Base-by-base conservation (phyloP, 2,113 vertebrate genomes). In the Eptesicus fuscus region DNA sequence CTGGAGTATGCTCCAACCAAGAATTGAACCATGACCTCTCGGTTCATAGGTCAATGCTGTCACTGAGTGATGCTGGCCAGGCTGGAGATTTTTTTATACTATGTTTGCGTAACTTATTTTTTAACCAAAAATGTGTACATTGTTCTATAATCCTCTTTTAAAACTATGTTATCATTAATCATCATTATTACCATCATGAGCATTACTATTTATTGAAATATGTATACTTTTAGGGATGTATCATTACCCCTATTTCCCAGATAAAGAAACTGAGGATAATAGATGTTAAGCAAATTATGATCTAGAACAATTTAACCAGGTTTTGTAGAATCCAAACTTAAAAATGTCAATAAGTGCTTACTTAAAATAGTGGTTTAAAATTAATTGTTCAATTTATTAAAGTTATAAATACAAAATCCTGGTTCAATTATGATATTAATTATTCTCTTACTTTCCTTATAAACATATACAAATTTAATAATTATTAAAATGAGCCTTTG, bases 351-450 rank as follows among this genome's bases (percentile, higher is more conserved):
- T 83, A 83, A 93, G 91, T n/a, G 20, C 30, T 65, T 76, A 63
- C 37, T 88, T 80, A 87, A 49, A 83, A 86, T 61, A 61, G 76
- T 95, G 30, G 20, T 79, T 92, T 95, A 61, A 94, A 95, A 92
- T 94, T 95, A 94, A 92, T 63, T 95, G 44, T 87, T 87, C 22
- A 90, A 59, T 70, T 74, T 93, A 74, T 78, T 85, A 88, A 95
- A 94, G 40, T 73, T 88, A 95, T 37, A 90, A 93, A 87, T 28
- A 44, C 9, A 94, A 97, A 92, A 80, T 28, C 44, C 83, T 85
- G 18, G 14, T 80, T 90, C 59, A 88, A 42, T 77, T 73, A 95
- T 51, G 74, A 83, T 90, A 92, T 59, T 90, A 95, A 91, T 91
- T 22, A 56, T 74, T 86, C 40, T 78, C 74, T 94, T 88, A 47